A percentile compares a stretch with the other conserved stretches of the same genome.
phyloP scores from a whole-genome alignment of 2,113 vertebrate genomes.

The Neolamprologus sp. region DNA sequence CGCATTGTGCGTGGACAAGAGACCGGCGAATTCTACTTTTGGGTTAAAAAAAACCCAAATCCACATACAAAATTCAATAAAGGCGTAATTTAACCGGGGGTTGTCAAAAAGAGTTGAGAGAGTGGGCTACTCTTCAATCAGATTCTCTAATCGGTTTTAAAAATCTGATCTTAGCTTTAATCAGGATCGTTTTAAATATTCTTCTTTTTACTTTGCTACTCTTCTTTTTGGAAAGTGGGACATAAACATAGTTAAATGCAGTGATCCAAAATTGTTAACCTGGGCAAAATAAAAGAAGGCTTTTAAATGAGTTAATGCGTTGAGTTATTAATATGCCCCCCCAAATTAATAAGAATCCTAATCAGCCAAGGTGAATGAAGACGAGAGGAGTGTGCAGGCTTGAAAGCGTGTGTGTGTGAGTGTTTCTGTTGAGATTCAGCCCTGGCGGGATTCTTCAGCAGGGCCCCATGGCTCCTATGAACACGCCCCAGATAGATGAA shows the following conservation, averaged over 20 bases:
- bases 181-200: neutral
- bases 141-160: neutral
- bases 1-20: neutral
- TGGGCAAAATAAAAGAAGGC: neutral
- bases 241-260: neutral
- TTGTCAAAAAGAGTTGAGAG: neutral
- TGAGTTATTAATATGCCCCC: neutral
- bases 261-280: neutral
- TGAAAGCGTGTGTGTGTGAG: neutral
- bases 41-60: neutral
- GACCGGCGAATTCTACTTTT: neutral
- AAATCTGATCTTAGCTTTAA: neutral
- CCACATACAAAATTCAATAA: neutral
- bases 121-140: neutral
- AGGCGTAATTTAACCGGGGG: neutral
- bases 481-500: conserved; percentile 79
- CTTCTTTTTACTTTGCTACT: neutral
- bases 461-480: conserved; percentile 64
- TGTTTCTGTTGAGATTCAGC: conserved; percentile 38
- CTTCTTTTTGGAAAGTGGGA: neutral
- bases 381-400: neutral
- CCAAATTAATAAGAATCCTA: neutral
- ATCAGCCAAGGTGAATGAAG: conserved; percentile 48
- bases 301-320: neutral
- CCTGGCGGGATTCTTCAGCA: conserved; percentile 61